A percentile compares a stretch with the other conserved stretches of the same genome.
These are phyloP conservation scores for Operophtera brumata DNA, from an alignment of 2,888 invertebrate genomes.

Conservation along the genomic window DNA sequence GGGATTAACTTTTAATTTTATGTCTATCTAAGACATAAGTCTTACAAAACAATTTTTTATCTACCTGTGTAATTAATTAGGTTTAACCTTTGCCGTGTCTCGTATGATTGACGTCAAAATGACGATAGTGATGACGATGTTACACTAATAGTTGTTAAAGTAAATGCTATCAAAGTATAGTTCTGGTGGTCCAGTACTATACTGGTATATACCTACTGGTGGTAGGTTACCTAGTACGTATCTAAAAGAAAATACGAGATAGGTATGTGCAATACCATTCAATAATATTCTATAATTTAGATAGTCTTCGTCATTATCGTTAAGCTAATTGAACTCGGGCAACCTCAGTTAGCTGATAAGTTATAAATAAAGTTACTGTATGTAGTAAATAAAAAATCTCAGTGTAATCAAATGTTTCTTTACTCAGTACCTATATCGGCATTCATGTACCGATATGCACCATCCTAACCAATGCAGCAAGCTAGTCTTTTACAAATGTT, in stretches of 20 bases:
- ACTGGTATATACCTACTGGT: too few relatives aligned
- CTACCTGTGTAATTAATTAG: neutral
- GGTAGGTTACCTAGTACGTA: too few relatives aligned
- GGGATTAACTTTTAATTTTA: neutral
- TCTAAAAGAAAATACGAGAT: too few relatives aligned
- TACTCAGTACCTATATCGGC: too few relatives aligned
- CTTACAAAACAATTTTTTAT: neutral
- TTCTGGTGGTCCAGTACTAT: too few relatives aligned
- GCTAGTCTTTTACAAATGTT: too few relatives aligned
- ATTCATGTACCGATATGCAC: too few relatives aligned
- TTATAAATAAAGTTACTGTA: slow-evolving; percentile 36
- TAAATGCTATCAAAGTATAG: neutral
- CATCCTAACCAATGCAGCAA: too few relatives aligned
- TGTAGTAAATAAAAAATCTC: slow-evolving; percentile 28
- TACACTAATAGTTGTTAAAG: neutral
- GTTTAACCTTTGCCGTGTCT: neutral
- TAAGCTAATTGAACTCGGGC: slow-evolving; percentile 35
- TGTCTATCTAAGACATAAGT: neutral
- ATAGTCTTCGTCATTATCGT: neutral
- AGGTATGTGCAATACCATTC: too few relatives aligned
- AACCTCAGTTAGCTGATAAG: slow-evolving; percentile 40
- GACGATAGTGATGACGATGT: neutral
- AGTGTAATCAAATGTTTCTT: neutral
- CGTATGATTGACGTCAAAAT: neutral
- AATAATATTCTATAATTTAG: too few relatives aligned